Base-by-base conservation (phyloP, 2,888 invertebrate genomes). In the Phoenoteleia sp. region DNA sequence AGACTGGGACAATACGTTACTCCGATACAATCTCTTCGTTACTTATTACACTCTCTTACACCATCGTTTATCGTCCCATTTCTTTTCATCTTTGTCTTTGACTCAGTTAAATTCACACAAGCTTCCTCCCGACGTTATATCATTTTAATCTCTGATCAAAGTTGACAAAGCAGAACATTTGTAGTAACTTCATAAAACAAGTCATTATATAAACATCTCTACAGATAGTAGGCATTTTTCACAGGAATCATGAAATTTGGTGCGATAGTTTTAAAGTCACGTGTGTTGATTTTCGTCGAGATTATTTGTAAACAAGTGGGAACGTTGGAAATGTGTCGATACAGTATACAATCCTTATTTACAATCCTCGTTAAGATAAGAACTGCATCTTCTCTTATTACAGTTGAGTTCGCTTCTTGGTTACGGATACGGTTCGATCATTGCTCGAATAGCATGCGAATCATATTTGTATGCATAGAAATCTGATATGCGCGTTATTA, bases 391-490 rank as follows among this genome's bases (percentile, higher is more conserved):
- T 56, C 72, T 85, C 54, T 75, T 52, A 79, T 75, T 79, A 81
- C 72, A 76, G 74, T 71, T 19, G 58, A 81, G 81, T 81, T 81
- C 36, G 74, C 67, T 67, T 81, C 54, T 82, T 80, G 81, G 58
- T 64, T 77, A 82, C 69, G 81, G 85, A 85, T 80, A 84, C 82
- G 85, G 76, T 84, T 84, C 66, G 84, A 87, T 85, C 77, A 79
- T 85, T 82, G 80, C 69, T 58, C 67, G 66, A 77, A 81, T 67
- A 84, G 60, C 80, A 54, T 52, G 60, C 64, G 71, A 76, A 60
- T 84, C 77, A 64, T 81, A 87, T 84, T 81, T 82, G 76, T 81
- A 75, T 83, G 71, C 85, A 83, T 79, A 72, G 77, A 81, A 83
- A 85, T 86, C 72, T 80, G 77, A 83, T 86, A 79, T 62, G 58